Percentiles rank a stretch among this genome's conserved stretches.
Conservation (phyloP, 2,113 vertebrate species). For the Elgaria multicarinata region DNA sequence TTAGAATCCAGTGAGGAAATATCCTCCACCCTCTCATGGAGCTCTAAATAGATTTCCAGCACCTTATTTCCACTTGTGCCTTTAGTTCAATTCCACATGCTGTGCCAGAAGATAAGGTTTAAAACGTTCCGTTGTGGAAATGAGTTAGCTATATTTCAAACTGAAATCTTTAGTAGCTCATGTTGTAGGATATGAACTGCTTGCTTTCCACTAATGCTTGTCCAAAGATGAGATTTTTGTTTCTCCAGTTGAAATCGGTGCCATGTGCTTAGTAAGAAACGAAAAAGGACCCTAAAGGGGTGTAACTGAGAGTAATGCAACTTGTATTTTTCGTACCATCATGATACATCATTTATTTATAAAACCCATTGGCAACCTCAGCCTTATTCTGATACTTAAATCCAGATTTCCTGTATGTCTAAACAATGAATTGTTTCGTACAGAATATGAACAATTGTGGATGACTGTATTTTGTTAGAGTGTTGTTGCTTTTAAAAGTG, state of each 20-base stretch:
- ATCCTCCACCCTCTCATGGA: conserved; percentile 65
- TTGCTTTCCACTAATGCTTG: conserved; percentile 33
- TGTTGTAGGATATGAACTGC: conserved; percentile 36
- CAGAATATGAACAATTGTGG: not conserved
- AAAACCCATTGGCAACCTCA: conserved; percentile 19
- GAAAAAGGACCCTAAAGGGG: conserved; percentile 38
- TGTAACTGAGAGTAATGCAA: conserved; percentile 46
- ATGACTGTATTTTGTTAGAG: not conserved
- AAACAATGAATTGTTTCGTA: not conserved
- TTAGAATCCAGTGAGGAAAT: conserved; percentile 30
- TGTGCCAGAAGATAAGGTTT: conserved; percentile 74
- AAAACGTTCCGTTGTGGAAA: conserved; percentile 69
- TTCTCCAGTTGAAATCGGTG: conserved; percentile 22
- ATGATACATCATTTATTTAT: conserved; percentile 34
- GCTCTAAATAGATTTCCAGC: conserved; percentile 75
- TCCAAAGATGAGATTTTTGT: not conserved
- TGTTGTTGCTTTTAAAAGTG: not conserved
- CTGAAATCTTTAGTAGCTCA: not conserved
- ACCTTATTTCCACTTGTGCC: conserved; percentile 75
- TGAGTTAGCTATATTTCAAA: conserved; percentile 1
- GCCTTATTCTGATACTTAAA: conserved; percentile 16
- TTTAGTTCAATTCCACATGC: conserved; percentile 70
- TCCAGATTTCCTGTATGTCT: conserved; percentile 17
- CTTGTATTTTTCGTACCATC: conserved; percentile 5
- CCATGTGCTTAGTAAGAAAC: conserved; percentile 8